phyloP scores from a whole-genome alignment of 2,888 invertebrate species.

The Meiosimyza platycephala region DNA sequence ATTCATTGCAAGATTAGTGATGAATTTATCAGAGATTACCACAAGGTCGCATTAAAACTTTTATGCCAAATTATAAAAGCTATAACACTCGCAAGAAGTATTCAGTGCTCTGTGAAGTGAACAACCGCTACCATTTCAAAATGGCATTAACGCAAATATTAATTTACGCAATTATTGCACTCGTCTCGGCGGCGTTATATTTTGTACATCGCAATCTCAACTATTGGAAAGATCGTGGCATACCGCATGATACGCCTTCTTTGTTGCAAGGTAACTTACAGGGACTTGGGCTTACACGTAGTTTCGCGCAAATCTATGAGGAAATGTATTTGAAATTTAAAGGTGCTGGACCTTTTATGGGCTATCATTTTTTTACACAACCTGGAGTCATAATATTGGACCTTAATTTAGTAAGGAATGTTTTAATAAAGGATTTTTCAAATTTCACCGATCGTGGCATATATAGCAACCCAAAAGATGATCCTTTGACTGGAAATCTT shows the following conservation, averaged over 20 bases:
- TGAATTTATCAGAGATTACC: too few relatives aligned
- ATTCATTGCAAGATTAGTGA: too few relatives aligned
- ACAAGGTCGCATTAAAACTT: too few relatives aligned
- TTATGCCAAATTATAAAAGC: too few relatives aligned
- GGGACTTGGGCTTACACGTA: constrained; percentile 32
- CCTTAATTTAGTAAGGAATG: constrained; percentile 50
- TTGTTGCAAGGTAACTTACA: constrained; percentile 33
- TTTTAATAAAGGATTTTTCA: constrained; percentile 57
- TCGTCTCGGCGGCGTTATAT: too few relatives aligned
- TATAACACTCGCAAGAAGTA: too few relatives aligned
- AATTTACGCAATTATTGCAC: too few relatives aligned
- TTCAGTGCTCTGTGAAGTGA: too few relatives aligned
- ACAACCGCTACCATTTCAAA: too few relatives aligned
- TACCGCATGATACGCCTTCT: constrained; percentile 36
- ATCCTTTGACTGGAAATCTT: constrained; percentile 63
- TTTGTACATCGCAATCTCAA: constrained; percentile 7
- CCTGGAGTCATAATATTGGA: constrained; percentile 54
- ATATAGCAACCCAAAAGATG: constrained; percentile 58
- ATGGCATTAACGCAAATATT: too few relatives aligned
- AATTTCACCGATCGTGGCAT: constrained; percentile 64
- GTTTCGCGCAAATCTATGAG: constrained; percentile 44
- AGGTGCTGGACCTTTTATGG: constrained; percentile 50
- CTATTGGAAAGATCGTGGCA: constrained; percentile 40
- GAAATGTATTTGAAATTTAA: constrained; percentile 34
- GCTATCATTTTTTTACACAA: constrained; percentile 54